Conservation (phyloP, 2,888 invertebrate species). For the Cephus pygmeus region DNA sequence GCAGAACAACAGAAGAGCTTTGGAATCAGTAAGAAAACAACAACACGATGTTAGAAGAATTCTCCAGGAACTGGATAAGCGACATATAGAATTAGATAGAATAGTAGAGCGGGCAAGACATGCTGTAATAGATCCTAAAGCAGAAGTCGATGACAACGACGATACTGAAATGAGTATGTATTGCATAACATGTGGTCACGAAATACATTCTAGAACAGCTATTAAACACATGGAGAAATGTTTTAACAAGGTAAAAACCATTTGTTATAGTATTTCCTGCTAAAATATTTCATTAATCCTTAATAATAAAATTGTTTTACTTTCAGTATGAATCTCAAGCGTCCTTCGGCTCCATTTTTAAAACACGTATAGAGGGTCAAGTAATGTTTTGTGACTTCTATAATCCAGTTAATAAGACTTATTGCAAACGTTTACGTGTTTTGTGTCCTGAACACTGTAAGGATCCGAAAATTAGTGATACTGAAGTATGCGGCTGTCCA, state of each 20-base stretch:
- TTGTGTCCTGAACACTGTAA: slow-evolving; percentile 98
- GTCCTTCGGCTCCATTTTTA: slow-evolving; percentile 94
- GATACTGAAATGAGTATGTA: slow-evolving; percentile 86
- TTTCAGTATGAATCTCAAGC: slow-evolving; percentile 92
- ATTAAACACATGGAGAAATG: slow-evolving; percentile 98
- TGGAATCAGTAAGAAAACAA: slow-evolving; percentile 82
- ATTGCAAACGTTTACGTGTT: slow-evolving; percentile 94
- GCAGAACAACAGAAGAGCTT: slow-evolving; percentile 77
- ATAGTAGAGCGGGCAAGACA: slow-evolving; percentile 83
- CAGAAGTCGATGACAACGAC: slow-evolving; percentile 73
- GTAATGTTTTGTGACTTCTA: slow-evolving; percentile 98
- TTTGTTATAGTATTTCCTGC: slow-evolving; percentile 4
- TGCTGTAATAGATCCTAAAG: slow-evolving; percentile 74
- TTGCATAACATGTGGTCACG: slow-evolving; percentile 97
- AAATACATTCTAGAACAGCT: slow-evolving; percentile 91
- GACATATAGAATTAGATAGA: slow-evolving; percentile 82
- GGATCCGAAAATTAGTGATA: slow-evolving; percentile 87
- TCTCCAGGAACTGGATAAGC: slow-evolving; percentile 82
- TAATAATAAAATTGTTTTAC: neutral
- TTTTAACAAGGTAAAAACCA: slow-evolving; percentile 80
- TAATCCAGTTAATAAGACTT: slow-evolving; percentile 88
- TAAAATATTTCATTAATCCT: neutral
- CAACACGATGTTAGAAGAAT: slow-evolving; percentile 82
- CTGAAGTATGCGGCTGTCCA: slow-evolving; percentile 94
- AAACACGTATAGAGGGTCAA: slow-evolving; percentile 93